These are phyloP conservation scores for Procambarus virginalis DNA, from an alignment of 1,140 invertebrate genomes.

Conservation along the genomic window DNA sequence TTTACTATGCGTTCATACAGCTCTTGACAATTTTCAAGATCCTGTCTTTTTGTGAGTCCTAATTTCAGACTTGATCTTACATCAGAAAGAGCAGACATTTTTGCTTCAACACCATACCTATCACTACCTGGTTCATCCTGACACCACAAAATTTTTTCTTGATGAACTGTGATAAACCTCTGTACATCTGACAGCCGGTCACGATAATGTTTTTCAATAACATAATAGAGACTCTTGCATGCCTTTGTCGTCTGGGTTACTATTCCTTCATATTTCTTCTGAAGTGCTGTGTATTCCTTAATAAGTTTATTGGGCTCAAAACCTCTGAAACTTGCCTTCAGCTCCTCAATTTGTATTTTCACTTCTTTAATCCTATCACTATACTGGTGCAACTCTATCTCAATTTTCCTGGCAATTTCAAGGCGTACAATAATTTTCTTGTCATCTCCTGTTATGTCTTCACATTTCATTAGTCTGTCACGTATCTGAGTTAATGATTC, in stretches of 20 bases:
- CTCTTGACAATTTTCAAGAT: conserved; percentile 69
- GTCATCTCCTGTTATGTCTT: conserved; percentile 91
- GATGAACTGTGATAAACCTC: conserved; percentile 84
- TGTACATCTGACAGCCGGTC: conserved; percentile 89
- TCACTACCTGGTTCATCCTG: conserved; percentile 89
- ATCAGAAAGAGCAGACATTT: conserved; percentile 86
- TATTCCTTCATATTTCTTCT: conserved; percentile 85
- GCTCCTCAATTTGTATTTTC: conserved; percentile 81
- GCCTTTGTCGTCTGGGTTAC: conserved; percentile 86
- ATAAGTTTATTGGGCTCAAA: conserved; percentile 83
- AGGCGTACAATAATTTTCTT: conserved; percentile 86
- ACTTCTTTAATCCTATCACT: conserved; percentile 81
- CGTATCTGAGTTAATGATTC: conserved; percentile 84
- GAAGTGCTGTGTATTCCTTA: conserved; percentile 86
- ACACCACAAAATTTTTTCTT: conserved; percentile 95
- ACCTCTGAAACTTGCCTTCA: conserved; percentile 85
- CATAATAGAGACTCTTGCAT: conserved; percentile 84
- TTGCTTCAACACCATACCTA: conserved; percentile 93
- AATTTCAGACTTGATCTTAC: conserved; percentile 82
- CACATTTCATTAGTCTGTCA: conserved; percentile 91
- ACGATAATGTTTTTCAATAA: conserved; percentile 90
- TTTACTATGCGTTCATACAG: conserved; percentile 70
- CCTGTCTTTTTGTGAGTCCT: conserved; percentile 70
- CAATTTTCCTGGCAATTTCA: conserved; percentile 81
- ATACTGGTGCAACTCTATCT: conserved; percentile 80